phyloP scores from a whole-genome alignment of 2,797 vertebrate genomes.

The Muscicapa comitata region DNA sequence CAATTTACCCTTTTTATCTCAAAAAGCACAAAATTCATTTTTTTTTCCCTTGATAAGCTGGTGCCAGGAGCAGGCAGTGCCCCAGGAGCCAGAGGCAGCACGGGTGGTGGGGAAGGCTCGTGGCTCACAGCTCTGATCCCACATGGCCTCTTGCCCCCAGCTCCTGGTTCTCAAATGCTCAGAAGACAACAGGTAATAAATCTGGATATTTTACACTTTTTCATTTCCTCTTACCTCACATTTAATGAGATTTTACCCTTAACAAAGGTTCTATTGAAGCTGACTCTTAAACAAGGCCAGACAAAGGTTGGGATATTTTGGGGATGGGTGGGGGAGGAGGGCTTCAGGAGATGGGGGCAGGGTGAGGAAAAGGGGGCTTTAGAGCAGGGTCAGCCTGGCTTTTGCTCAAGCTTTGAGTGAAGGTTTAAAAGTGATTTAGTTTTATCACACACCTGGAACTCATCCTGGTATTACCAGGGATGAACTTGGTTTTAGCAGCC shows the following conservation, averaged over 20 bases:
- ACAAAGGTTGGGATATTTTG: not conserved
- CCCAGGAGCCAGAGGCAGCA: not conserved
- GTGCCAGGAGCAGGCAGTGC: not conserved
- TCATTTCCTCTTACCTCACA: slow-evolving; percentile 51
- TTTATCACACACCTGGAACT: not conserved
- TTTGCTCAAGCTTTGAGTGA: not conserved
- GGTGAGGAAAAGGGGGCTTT: not conserved
- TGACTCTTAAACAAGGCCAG: slow-evolving; percentile 38
- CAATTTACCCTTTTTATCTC: not conserved
- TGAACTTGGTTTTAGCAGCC: not conserved
- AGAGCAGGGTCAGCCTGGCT: not conserved
- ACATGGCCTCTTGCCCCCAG: not conserved
- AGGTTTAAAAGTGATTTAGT: not conserved
- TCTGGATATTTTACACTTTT: slow-evolving; percentile 54
- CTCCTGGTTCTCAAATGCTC: not conserved
- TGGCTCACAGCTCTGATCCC: not conserved
- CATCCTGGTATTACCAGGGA: not conserved
- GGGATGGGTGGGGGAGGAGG: not conserved
- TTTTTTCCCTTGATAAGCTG: rapidly evolving
- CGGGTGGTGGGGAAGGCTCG: not conserved
- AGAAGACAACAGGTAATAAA: slow-evolving; percentile 61
- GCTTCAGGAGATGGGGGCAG: not conserved
- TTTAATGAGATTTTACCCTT: slow-evolving; percentile 45
- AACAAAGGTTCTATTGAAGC: slow-evolving; percentile 65
- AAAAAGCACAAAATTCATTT: not conserved